Evolutionary conservation across 2,113 vertebrate genomes (phyloP).

Genomic region (Speoplatyrhinus poulsoni): DNA sequence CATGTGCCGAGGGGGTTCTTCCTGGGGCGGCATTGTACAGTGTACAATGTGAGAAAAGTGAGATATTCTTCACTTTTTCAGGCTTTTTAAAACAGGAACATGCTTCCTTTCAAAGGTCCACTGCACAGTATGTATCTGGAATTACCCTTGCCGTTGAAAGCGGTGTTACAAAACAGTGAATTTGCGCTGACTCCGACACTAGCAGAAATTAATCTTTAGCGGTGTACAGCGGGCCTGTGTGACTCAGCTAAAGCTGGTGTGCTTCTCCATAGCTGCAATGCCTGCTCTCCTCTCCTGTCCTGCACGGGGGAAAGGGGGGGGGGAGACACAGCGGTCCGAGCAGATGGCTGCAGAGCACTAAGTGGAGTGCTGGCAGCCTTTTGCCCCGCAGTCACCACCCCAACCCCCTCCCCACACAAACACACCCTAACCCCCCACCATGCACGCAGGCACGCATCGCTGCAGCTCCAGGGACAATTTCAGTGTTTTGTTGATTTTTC

Average conservation of each 20-base stretch:
- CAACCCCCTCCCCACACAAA: background rate
- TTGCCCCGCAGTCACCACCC: too few species aligned
- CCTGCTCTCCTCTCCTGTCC: constrained; percentile 7
- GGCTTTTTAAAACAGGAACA: too few species aligned
- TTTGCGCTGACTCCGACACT: too few species aligned
- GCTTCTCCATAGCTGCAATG: constrained; percentile 6
- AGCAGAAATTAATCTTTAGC: too few species aligned
- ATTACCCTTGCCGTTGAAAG: too few species aligned
- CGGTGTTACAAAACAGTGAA: too few species aligned
- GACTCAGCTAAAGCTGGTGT: constrained; percentile 24
- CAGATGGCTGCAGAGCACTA: constrained; percentile 48
- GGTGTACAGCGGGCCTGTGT: too few species aligned
- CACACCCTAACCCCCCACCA: constrained; percentile 33
- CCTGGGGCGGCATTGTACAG: background rate
- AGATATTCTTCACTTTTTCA: too few species aligned
- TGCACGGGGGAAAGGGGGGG: background rate
- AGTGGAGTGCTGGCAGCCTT: constrained; percentile 34
- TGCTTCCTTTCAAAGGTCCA: too few species aligned
- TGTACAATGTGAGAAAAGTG: too few species aligned
- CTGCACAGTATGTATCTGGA: too few species aligned
- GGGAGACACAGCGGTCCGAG: constrained; percentile 18
- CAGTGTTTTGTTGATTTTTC: background rate
- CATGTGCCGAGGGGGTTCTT: background rate
- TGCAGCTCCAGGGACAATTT: constrained; percentile 53
- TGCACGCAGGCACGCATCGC: constrained; percentile 5